These are phyloP conservation scores for Silvanus unidentatus DNA, from an alignment of 2,888 invertebrate genomes.

Conservation along the genomic window DNA sequence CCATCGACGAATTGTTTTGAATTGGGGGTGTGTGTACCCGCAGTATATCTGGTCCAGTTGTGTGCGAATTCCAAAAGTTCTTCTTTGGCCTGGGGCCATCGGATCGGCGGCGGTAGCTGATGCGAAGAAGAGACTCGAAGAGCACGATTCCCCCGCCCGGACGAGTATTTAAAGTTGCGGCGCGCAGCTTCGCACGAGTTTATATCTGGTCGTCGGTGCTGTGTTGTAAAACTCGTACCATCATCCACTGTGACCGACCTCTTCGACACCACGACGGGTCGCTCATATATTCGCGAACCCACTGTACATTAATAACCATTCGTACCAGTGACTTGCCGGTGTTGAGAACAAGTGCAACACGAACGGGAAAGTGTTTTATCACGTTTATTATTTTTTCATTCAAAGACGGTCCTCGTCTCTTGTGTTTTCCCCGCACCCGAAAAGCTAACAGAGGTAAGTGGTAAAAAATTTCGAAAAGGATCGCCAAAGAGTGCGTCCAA, in stretches of 20 bases:
- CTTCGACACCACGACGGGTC: conserved; percentile 13
- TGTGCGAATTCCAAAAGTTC: conserved; percentile 23
- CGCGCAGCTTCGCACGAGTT: conserved; percentile 56
- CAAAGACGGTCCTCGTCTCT: not conserved
- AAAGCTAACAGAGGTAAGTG: conserved; percentile 2
- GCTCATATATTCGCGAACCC: conserved; percentile 24
- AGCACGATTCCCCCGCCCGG: conserved; percentile 57
- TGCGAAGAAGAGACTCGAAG: conserved; percentile 46
- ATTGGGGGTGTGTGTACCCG: too few relatives aligned
- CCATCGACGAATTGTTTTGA: too few relatives aligned
- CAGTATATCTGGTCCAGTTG: too few relatives aligned
- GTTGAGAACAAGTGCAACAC: conserved; percentile 6
- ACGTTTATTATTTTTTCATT: too few relatives aligned
- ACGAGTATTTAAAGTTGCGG: conserved; percentile 56
- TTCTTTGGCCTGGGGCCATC: conserved; percentile 43
- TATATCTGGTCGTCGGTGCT: conserved; percentile 54
- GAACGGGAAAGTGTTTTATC: too few relatives aligned
- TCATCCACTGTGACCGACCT: conserved; percentile 25
- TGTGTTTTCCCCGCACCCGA: not conserved
- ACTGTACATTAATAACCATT: conserved; percentile 15
- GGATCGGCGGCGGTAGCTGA: conserved; percentile 53
- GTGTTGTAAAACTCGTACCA: conserved; percentile 29
- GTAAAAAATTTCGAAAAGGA: too few relatives aligned
- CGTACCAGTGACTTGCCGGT: conserved; percentile 13
- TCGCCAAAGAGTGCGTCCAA: not conserved